Conservation (phyloP, 2,888 invertebrate genomes). For the Lordiphosa fenestrarum region DNA sequence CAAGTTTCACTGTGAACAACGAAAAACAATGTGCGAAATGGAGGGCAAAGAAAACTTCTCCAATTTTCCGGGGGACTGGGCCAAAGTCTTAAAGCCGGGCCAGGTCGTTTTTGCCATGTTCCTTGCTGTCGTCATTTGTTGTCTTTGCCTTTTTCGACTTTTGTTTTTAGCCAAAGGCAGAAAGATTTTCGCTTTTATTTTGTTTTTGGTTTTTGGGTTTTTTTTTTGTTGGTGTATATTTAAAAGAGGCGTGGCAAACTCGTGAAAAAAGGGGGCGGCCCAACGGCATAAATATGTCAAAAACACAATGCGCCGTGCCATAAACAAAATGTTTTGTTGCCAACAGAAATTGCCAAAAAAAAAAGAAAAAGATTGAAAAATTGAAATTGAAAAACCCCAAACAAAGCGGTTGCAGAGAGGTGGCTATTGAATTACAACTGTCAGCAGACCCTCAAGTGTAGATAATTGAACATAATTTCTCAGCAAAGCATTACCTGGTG, state of each 20-base stretch:
- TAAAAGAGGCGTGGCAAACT: slow-evolving; percentile 23
- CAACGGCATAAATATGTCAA: slow-evolving; percentile 74
- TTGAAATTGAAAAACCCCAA: slow-evolving; percentile 22
- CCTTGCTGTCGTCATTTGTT: slow-evolving; percentile 28
- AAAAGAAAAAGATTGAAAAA: slow-evolving; percentile 9
- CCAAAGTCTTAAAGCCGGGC: slow-evolving; percentile 38
- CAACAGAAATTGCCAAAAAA: slow-evolving; percentile 27
- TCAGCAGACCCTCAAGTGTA: slow-evolving; percentile 4
- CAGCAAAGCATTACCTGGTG: not conserved
- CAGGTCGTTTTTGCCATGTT: slow-evolving; percentile 25
- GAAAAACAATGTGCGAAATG: slow-evolving; percentile 20
- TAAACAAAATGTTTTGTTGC: slow-evolving; percentile 71
- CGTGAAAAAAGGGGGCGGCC: slow-evolving; percentile 16
- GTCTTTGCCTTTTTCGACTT: slow-evolving; percentile 28
- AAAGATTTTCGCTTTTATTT: slow-evolving; percentile 3
- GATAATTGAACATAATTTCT: slow-evolving; percentile 1
- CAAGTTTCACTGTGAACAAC: slow-evolving; percentile 6
- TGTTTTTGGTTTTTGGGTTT: too few relatives aligned
- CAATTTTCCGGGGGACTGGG: slow-evolving; percentile 13
- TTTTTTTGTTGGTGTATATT: not conserved
- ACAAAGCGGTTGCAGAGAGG: slow-evolving; percentile 30
- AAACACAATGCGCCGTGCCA: slow-evolving; percentile 57
- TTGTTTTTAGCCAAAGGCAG: slow-evolving; percentile 34
- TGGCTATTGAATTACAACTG: slow-evolving; percentile 12
- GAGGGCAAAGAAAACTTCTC: slow-evolving; percentile 12